These are phyloP conservation scores for Scaptomyza reducta DNA, from an alignment of 2,888 invertebrate genomes.

Conservation along the genomic window DNA sequence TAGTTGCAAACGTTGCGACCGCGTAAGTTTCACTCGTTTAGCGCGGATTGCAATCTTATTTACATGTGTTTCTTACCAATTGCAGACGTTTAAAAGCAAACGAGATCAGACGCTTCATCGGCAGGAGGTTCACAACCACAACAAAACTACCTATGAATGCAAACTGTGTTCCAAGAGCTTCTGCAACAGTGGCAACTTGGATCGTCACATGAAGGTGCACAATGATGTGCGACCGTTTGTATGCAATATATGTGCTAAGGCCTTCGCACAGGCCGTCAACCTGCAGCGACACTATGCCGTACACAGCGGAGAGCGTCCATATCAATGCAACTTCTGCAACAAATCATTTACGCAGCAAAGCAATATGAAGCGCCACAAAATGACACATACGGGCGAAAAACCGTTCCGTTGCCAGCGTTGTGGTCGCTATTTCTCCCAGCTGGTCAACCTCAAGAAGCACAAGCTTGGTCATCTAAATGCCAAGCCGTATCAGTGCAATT, in stretches of 20 bases:
- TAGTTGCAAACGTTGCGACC: slow-evolving; percentile 74
- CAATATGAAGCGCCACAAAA: slow-evolving; percentile 83
- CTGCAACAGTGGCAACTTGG: slow-evolving; percentile 83
- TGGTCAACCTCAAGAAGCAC: slow-evolving; percentile 84
- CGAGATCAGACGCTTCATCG: slow-evolving; percentile 83
- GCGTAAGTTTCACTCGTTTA: slow-evolving; percentile 57
- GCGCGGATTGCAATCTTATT: neutral
- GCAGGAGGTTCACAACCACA: slow-evolving; percentile 83
- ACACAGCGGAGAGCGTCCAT: slow-evolving; percentile 83
- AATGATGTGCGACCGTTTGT: slow-evolving; percentile 83
- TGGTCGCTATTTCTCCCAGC: slow-evolving; percentile 83
- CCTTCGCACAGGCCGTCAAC: slow-evolving; percentile 83
- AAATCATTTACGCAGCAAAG: slow-evolving; percentile 84
- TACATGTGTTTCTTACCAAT: slow-evolving; percentile 2
- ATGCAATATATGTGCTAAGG: slow-evolving; percentile 82
- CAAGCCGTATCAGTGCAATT: slow-evolving; percentile 82
- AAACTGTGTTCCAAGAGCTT: slow-evolving; percentile 83
- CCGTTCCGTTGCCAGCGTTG: slow-evolving; percentile 84
- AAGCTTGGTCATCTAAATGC: slow-evolving; percentile 83
- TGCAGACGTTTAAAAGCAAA: slow-evolving; percentile 82
- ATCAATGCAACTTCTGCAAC: slow-evolving; percentile 81
- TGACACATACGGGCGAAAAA: slow-evolving; percentile 84
- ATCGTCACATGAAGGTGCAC: slow-evolving; percentile 84
- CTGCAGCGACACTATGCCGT: slow-evolving; percentile 83
- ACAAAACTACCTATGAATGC: slow-evolving; percentile 82